A percentile compares a stretch with the other conserved stretches of the same genome.
These are phyloP conservation scores for Caenorhabditis zanzibari DNA, from an alignment of 2,888 invertebrate genomes.

Conservation along the genomic window DNA sequence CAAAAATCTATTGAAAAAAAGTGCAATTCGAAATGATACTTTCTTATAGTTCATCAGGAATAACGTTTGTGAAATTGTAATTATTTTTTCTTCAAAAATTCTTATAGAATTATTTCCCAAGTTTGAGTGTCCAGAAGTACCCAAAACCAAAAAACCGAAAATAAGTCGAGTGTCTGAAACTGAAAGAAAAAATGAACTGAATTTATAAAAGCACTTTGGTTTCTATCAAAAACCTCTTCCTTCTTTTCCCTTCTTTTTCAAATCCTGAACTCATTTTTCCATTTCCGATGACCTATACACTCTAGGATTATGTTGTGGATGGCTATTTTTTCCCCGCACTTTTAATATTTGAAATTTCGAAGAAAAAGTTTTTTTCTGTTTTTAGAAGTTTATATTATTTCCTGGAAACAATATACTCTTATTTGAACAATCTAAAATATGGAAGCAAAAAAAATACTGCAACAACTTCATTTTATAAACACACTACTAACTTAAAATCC, in stretches of 20 bases:
- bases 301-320: slow-evolving; percentile 3
- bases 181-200: background rate
- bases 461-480: too few relatives aligned
- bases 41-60: too few relatives aligned
- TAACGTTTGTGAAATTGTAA: too few relatives aligned
- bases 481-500: too few relatives aligned
- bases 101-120: too few relatives aligned
- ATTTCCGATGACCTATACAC: slow-evolving; percentile 34
- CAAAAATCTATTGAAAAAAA: too few relatives aligned
- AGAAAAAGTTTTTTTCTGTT: background rate
- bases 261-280: slow-evolving; percentile 35
- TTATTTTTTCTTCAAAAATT: too few relatives aligned
- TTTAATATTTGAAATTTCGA: background rate
- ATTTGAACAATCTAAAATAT: too few relatives aligned
- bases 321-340: background rate
- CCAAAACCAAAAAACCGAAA: background rate
- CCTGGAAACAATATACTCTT: too few relatives aligned
- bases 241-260: slow-evolving; percentile 9
- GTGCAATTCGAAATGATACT: too few relatives aligned
- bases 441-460: too few relatives aligned
- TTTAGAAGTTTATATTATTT: background rate
- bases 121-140: too few relatives aligned
- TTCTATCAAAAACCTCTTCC: background rate
- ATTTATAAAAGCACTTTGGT: background rate
- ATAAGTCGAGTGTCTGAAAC: background rate